Evolutionary conservation across 1,140 invertebrate species (phyloP), one percentile per base, ranked within the genome.

Genomic region (Gryon sp.): DNA sequence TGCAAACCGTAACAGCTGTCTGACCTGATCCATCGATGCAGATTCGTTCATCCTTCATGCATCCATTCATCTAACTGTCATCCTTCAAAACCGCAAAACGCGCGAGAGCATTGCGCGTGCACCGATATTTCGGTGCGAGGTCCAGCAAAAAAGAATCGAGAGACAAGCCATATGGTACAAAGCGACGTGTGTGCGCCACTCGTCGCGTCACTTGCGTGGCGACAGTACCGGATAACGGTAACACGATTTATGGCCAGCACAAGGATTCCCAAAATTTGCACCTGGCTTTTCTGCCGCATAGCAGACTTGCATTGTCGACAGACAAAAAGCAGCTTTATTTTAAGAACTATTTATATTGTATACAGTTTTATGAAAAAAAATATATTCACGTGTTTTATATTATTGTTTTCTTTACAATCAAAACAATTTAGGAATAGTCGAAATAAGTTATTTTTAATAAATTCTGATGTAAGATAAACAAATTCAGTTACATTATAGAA

Each of bases 261-360:
- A 78, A 80, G 80, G 73, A 78, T 81, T 80, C 80, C 75, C 81
- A 59, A 79, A 82, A 83, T 84, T 84, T 84, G 66, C 80, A 82
- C 79, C 65, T 73, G 24, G 50, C 52, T 69, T 75, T 66, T 62
- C n/a, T n/a, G n/a, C n/a, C n/a, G n/a, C n/a, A n/a, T n/a, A n/a
- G n/a, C n/a, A n/a, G n/a, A n/a, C n/a, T n/a, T n/a, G n/a, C n/a
- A n/a, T n/a, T n/a, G n/a, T n/a, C n/a, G n/a, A 18, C 1, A 8
- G 43, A 36, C 11, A 40, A 46, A 62, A 38, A 62, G 26, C n/a
- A 20, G 32, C 7, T 16, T 60, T 60, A 46, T 12, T 46, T 26
- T 41, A 3, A n/a, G n/a, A n/a, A n/a, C n/a, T n/a, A n/a, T n/a
- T n/a, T n/a, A n/a, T n/a, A n/a, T n/a, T n/a, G n/a, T n/a, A n/a